Evolutionary conservation across 2,888 invertebrate species (phyloP), one percentile per base, ranked within the genome.

Genomic region (Apamea anceps): DNA sequence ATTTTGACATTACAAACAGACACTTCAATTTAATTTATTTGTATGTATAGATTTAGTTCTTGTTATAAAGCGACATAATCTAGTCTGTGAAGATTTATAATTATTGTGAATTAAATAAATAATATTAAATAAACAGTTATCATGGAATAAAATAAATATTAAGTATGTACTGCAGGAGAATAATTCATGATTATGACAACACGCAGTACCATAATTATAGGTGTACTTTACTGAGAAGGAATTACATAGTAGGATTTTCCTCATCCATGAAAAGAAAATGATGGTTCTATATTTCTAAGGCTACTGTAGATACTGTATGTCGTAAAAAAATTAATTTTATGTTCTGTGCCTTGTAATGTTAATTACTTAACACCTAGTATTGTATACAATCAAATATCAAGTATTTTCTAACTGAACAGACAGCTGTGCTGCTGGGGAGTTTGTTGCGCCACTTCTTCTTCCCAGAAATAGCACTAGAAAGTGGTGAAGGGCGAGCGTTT

Each of bases 231-330:
- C 18, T 60, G 37, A 60, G 37, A 13, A 60, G 18, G 6, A 3
- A 62, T 32, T n/a, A 21, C 0, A 25, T 8, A 8, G 63, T 25
- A 12, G 54, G 32, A 73, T 79, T 79, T 73, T 65, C 54, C 75
- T 54, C 8, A 15, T 45, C n/a, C 13, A 32, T 45, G n/a, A 57
- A 21, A 42, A 18, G 32, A 45, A n/a, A 48, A 78, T 25, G 8
- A 63, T 28, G 15, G 21, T 51, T 42, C 2, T 63, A 37, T 37
- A 48, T 13, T 51, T 48, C 15, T 42, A 75, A 18, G 4, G 25
- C 65, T 72, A 5, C 4, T 42, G 48, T 48, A 37, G 32, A 32
- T 32, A 32, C 18, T 51, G 15, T 12, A 10, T 37, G 13, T 76
- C 21, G 18, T 32, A 0, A 15, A 25, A n/a, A n/a, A n/a, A n/a